These are phyloP conservation scores for Edolisoma coerulescens DNA, from an alignment of 2,113 vertebrate genomes.

Conservation along the genomic window DNA sequence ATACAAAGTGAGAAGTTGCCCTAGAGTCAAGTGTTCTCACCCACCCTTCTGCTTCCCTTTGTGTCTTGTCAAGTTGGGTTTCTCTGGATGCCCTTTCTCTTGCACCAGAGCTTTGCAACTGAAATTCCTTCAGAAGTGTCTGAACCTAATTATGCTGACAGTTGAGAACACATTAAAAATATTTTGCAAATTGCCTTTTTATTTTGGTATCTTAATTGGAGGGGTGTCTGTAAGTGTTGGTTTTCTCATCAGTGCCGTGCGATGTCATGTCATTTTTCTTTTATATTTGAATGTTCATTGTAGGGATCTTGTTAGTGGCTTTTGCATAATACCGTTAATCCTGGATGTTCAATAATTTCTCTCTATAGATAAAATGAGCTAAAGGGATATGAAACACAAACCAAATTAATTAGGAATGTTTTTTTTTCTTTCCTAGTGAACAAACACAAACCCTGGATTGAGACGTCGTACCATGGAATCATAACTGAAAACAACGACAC, in stretches of 20 bases:
- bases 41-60: background rate
- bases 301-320: background rate
- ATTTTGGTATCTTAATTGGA: background rate
- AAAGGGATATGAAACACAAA: background rate
- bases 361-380: background rate
- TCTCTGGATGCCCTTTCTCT: background rate
- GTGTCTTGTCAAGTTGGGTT: background rate
- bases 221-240: background rate
- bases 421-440: conserved; percentile 79
- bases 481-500: conserved; percentile 94
- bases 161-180: background rate
- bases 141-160: background rate
- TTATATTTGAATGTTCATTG: background rate
- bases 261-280: background rate
- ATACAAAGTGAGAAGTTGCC: background rate
- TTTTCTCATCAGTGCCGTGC: background rate
- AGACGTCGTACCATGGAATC: conserved; percentile 94
- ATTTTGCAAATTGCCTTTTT: background rate
- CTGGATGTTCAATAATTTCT: background rate
- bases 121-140: background rate
- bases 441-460: conserved; percentile 98
- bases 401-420: background rate
- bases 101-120: background rate
- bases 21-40: rapidly evolving
- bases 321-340: background rate